A percentile compares a stretch with the other conserved stretches of the same genome.
Evolutionary conservation across 2,888 invertebrate species (phyloP).

Genomic region (Cheiracanthium punctorium): DNA sequence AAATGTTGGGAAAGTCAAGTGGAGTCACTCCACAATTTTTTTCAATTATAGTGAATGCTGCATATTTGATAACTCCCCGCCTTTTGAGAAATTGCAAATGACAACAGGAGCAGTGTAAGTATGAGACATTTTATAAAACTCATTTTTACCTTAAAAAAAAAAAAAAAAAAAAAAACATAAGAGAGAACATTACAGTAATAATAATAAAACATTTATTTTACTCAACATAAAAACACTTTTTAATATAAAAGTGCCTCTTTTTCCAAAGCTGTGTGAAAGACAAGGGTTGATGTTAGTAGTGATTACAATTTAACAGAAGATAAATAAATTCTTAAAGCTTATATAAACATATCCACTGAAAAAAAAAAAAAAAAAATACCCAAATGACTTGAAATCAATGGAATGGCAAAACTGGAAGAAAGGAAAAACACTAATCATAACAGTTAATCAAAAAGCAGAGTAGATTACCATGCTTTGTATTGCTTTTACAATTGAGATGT

Average conservation of each 20-base stretch:
- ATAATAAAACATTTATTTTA: slow-evolving; percentile 14
- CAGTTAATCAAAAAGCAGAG: neutral
- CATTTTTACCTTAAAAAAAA: no score
- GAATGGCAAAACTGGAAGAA: no score
- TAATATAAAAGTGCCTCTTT: slow-evolving; percentile 15
- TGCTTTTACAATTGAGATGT: neutral
- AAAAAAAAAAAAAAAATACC: neutral
- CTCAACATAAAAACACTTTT: neutral
- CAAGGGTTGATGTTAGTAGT: slow-evolving; percentile 1
- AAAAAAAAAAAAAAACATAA: neutral
- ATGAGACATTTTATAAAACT: no score
- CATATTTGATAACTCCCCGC: no score
- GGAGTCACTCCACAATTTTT: no score
- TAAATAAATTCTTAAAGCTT: neutral
- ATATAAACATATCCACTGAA: neutral
- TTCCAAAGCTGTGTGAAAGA: slow-evolving; percentile 10
- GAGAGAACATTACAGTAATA: neutral
- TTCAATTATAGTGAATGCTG: no score
- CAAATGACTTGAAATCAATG: neutral
- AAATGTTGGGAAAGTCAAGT: no score
- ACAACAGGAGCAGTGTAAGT: no score
- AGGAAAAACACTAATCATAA: no score
- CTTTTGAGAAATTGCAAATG: no score
- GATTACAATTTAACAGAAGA: slow-evolving; percentile 7
- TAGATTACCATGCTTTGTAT: neutral